A percentile compares a stretch with the other conserved stretches of the same genome.
phyloP scores from a whole-genome alignment of 2,113 vertebrate genomes.

The Zeus faber region DNA sequence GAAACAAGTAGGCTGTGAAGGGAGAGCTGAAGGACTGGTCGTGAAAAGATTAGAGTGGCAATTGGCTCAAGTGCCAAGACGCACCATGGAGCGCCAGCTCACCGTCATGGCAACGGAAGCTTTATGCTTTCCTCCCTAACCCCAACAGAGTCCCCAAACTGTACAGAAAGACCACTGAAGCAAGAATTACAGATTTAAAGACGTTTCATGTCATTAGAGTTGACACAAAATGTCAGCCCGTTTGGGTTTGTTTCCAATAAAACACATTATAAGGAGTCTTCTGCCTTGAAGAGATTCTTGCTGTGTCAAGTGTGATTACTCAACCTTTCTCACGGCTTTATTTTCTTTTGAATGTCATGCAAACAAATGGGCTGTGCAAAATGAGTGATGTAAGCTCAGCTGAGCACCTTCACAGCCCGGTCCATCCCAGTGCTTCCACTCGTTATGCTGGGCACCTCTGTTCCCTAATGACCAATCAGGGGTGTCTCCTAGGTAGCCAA shows the following conservation, averaged over 20 bases:
- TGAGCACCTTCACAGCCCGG: slow-evolving; percentile 42
- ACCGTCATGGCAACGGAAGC: slow-evolving; percentile 67
- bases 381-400: slow-evolving; percentile 35
- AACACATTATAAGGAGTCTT: slow-evolving; percentile 21
- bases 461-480: slow-evolving; percentile 67
- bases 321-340: slow-evolving; percentile 20
- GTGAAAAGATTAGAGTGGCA: slow-evolving; percentile 73
- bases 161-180: slow-evolving; percentile 51
- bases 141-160: slow-evolving; percentile 50
- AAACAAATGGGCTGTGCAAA: slow-evolving; percentile 33
- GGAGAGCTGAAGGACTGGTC: slow-evolving; percentile 57
- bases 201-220: slow-evolving; percentile 32
- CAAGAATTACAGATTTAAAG: slow-evolving; percentile 1
- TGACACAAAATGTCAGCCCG: slow-evolving; percentile 23
- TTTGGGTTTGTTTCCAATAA: slow-evolving; percentile 9
- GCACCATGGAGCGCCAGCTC: slow-evolving; percentile 50
- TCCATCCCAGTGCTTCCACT: slow-evolving; percentile 42
- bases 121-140: slow-evolving; percentile 42
- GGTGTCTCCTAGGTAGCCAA: slow-evolving; percentile 47
- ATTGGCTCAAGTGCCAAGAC: slow-evolving; percentile 60
- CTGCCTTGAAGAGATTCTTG: slow-evolving; percentile 25
- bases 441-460: slow-evolving; percentile 54
- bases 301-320: slow-evolving; percentile 20
- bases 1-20: slow-evolving; percentile 68
- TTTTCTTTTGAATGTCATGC: slow-evolving; percentile 32